Evolutionary conservation across 2,888 invertebrate species (phyloP), one percentile per base, ranked within the genome.

Genomic region (Oxystoma pomonae): DNA sequence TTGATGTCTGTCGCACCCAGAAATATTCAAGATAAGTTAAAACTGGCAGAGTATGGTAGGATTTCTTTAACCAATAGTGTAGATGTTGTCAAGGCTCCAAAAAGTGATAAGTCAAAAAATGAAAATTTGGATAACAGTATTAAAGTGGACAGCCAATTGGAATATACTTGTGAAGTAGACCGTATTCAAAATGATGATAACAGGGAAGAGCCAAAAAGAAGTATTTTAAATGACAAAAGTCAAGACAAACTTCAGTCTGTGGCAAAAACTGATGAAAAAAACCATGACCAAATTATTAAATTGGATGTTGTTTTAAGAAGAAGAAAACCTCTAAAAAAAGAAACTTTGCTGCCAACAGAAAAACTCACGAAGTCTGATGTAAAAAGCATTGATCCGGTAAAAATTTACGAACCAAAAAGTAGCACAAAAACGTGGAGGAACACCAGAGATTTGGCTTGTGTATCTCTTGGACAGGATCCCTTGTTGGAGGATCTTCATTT

Each of bases 381-480:
- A 51, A 66, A 65, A 55, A 60, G 53, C 21, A 68, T 61, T 58
- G 67, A 71, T 60, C 68, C 69, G 18, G 79, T 83, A 5, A 85
- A 85, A 70, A 81, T 85, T 5, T 81, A 83, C 61, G 77, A 77
- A 65, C 74, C 78, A 7, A 78, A 77, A 69, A 72, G 74, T 20
- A 60, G 62, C 62, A 64, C 63, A 53, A 72, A 84, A 73, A 86
- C 85, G 2, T 87, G 86, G 86, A 83, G 84, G 62, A 84, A 85
- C 0, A 84, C 85, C 50, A 80, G 84, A 73, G 86, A 87, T 72
- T 79, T 86, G 63, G 84, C 84, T 62, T 86, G 85, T 71, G 84
- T 86, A 70, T 85, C 86, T 61, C 77, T 86, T 18, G 87, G 87
- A 0, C 85, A 86, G 71, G 87, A 86, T 73, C 77, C 86, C 64